Evolutionary conservation across 2,113 vertebrate species (phyloP), one percentile per base, ranked within the genome.

Genomic region (Tretioscincus oriximinensis): DNA sequence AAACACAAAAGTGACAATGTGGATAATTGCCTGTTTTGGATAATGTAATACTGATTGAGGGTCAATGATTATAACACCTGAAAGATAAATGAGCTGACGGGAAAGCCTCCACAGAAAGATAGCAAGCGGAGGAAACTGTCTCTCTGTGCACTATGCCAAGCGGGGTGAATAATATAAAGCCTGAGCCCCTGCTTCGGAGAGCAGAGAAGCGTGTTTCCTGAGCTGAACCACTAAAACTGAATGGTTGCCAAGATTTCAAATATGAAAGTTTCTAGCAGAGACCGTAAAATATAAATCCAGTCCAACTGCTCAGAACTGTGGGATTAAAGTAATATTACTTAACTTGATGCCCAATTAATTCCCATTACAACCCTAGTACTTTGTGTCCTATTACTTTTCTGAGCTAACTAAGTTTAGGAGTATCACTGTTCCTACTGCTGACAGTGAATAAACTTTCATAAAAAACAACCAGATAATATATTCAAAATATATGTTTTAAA

Each of bases 1-100:
- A 97, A 97, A 97, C 49, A 92, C 96, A 97, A 97, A 97, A 97
- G 97, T 98, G 97, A 97, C 97, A 98, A 96, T 96, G 96, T 96
- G 96, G 96, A 97, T 98, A 97, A 98, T 96, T 98, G 96, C 94
- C 95, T 93, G 94, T 93, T 98, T 93, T 96, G 97, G 95, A 96
- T 97, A 97, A 98, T 96, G 96, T 95, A 94, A 95, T 95, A 95
- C 94, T 97, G 96, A 97, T 97, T 97, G 96, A 96, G 95, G 90
- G 97, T 96, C 96, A 96, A 96, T 96, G 95, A 95, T 95, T 96
- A 94, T 96, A 96, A 95, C 95, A 96, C 94, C 91, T 93, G 95
- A 95, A 94, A 95, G 94, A 95, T 94, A 94, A 95, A 95, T 94
- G 93, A 95, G 95, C 92, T 95, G 90, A 91, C 90, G 93, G 90